Base-by-base conservation (phyloP, 2,113 vertebrate genomes). In the Anoplopoma fimbria region DNA sequence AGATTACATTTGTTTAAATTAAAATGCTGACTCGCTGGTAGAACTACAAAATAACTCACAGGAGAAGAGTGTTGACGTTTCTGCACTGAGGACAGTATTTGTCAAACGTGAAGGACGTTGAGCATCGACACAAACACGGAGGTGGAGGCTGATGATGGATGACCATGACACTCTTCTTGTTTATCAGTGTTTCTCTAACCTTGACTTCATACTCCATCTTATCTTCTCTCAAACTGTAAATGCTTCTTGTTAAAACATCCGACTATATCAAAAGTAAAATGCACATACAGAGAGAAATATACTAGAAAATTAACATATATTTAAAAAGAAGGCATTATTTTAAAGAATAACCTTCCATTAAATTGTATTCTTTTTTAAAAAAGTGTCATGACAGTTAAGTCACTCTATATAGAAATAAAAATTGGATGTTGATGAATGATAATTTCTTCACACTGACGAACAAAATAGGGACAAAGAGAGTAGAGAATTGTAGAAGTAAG, bases 171-270 rank as follows among this genome's bases (percentile, higher is more conserved):
- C 62, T 31, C 23, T 33, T 65, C 10, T 5, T 4, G 51, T 74
- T 75, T 38, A 60, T 75, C 45, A 40, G 42, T 15, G 57, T 60
- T 53, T 73, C 1, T 33, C 14, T 49, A 79, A 63, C 62, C 55
- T 75, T 58, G 75, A 9, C 31, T 34, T 53, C 12, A 17, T 12
- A 49, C 75, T 64, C 42, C 36, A 5, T 15, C 36, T 78, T 6
- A 77, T 88, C 73, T 10, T 23, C 36, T 49, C 36, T 33, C 33
- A 36, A 45, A 57, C 6, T 45, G 21, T 10, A 10, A 25, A 27
- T n/a, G 33, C 0, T 2, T 23, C 9, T 23, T 62, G 33, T 34
- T 36, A 12, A 23, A 9, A 7, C 29, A 31, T 60, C 23, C 0
- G 23, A 55, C 9, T 10, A 25, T n/a, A 55, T n/a, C 1, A 12